Base-by-base conservation (phyloP, 23 tunicate species). In the Clavelina lepadiformis region DNA sequence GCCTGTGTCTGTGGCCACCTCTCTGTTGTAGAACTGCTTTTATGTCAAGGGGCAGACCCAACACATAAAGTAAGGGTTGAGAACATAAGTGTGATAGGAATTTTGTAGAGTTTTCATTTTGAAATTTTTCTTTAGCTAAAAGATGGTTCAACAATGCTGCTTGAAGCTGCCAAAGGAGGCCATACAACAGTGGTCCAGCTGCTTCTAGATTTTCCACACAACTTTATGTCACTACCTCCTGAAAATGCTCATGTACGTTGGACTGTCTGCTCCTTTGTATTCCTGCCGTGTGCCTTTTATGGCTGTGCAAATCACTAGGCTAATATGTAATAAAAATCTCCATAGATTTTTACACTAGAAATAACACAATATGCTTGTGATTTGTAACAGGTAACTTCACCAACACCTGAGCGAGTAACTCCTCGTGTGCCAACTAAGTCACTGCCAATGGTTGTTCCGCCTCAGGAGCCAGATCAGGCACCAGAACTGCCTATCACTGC, bases 1-100 rank as follows among this genome's bases (percentile, higher is more conserved):
- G 99, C 99, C 23, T 94, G 99, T 53, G 82, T 71, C 24, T 79
- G 76, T 54, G 99, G 99, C 6, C 99, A 94, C 30, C 47, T 76
- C 35, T 51, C 72, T 26, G 88, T 86, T 31, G 99, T 94, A 30
- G 95, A 94, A 47, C 73, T 71, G 18, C 65, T 94, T 41, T 67
- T 94, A 0, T 71, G 73, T 8, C 75, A 71, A 28, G 99, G 99
- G 5, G 95, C 99, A 38, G 86, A 94, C 51, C 95, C 99, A n/a
- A 73, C 61, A 22, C 65, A 74, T 30, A 94, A 75, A 89, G 97
- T 89, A 27, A n/a, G n/a, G n/a, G n/a, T n/a, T n/a, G n/a, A n/a
- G n/a, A n/a, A n/a, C n/a, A n/a, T n/a, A 41, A 41, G 49, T 8
- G 15, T 41, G 49, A 41, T 15, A 41, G 11, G 49, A 11, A 8